A percentile compares a stretch with the other conserved stretches of the same genome.
phyloP scores from a whole-genome alignment of 2,797 vertebrate genomes.

The Antennarius maculatus region DNA sequence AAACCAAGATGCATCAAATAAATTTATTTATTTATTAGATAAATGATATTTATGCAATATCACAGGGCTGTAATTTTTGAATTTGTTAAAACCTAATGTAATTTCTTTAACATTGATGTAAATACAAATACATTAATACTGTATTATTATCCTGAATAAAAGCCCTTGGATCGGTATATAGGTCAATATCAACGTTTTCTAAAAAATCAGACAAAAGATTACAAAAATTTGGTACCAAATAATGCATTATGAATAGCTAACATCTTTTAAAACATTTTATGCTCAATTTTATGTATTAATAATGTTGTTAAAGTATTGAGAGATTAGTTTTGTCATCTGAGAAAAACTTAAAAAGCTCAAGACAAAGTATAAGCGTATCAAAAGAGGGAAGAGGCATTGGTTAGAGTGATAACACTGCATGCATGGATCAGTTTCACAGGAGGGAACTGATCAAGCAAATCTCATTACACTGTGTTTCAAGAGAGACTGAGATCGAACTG shows the following conservation, averaged over 20 bases:
- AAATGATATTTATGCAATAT: slow-evolving; percentile 44
- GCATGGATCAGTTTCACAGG: slow-evolving; percentile 34
- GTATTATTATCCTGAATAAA: slow-evolving; percentile 46
- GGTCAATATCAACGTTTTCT: slow-evolving; percentile 41
- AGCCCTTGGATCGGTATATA: slow-evolving; percentile 48
- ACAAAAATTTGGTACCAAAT: slow-evolving; percentile 60
- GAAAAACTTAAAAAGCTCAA: slow-evolving; percentile 29
- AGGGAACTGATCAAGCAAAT: slow-evolving; percentile 58
- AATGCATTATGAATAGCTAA: slow-evolving; percentile 26
- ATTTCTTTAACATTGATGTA: slow-evolving; percentile 38
- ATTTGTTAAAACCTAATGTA: slow-evolving; percentile 34
- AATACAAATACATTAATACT: slow-evolving; percentile 47
- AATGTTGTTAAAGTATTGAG: slow-evolving; percentile 26
- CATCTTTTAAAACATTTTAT: slow-evolving; percentile 39
- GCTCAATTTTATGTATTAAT: slow-evolving; percentile 19
- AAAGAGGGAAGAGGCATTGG: slow-evolving; percentile 28
- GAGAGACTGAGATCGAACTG: slow-evolving; percentile 31
- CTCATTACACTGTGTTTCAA: slow-evolving; percentile 7
- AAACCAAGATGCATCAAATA: slow-evolving; percentile 39
- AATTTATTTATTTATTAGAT: slow-evolving; percentile 69
- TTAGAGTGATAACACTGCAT: slow-evolving; percentile 55
- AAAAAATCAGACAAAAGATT: slow-evolving; percentile 49
- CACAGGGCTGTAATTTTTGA: slow-evolving; percentile 35
- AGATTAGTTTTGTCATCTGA: slow-evolving; percentile 29
- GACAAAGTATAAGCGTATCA: slow-evolving; percentile 65